Percentiles rank a stretch among this genome's conserved stretches.
Conservation (phyloP, 1,140 invertebrate species). For the Drosophila albomicans region DNA sequence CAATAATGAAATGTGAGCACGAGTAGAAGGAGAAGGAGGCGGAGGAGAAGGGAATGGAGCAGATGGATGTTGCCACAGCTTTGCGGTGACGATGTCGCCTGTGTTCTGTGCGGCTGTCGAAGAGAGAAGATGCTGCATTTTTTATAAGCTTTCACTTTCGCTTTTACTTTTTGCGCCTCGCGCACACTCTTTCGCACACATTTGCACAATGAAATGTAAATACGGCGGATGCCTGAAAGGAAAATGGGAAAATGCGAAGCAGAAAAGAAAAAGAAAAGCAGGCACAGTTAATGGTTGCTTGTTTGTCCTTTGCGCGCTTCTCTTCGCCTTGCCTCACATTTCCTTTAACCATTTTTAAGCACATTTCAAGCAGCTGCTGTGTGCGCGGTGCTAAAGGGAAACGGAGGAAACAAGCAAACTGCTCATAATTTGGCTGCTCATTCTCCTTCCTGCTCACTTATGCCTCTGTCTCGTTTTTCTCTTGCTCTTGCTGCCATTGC, state of each 20-base stretch:
- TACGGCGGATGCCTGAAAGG: constrained; percentile 63
- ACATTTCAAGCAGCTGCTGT: constrained; percentile 18
- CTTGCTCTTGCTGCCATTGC: not conserved
- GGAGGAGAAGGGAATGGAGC: not conserved
- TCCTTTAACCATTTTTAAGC: constrained; percentile 36
- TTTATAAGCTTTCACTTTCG: constrained; percentile 52
- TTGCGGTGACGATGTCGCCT: constrained; percentile 52
- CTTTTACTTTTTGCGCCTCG: constrained; percentile 48
- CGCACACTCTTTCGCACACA: constrained; percentile 19
- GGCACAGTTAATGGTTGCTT: constrained; percentile 27
- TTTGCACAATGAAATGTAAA: constrained; percentile 76
- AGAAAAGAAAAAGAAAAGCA: constrained; percentile 41
- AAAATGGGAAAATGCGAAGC: constrained; percentile 30
- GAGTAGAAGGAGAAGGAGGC: constrained; percentile 6
- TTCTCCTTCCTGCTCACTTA: not conserved
- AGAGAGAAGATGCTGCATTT: constrained; percentile 46
- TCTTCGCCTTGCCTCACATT: constrained; percentile 28
- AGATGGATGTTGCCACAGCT: constrained; percentile 37
- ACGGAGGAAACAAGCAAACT: constrained; percentile 8
- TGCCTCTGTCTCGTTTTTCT: not conserved
- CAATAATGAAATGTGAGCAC: constrained; percentile 64
- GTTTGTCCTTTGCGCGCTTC: constrained; percentile 39
- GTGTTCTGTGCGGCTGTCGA: constrained; percentile 1
- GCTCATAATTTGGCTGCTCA: constrained; percentile 24
- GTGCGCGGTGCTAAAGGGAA: not conserved